Base-by-base conservation (phyloP, 2,888 invertebrate species). In the Acleris literana region DNA sequence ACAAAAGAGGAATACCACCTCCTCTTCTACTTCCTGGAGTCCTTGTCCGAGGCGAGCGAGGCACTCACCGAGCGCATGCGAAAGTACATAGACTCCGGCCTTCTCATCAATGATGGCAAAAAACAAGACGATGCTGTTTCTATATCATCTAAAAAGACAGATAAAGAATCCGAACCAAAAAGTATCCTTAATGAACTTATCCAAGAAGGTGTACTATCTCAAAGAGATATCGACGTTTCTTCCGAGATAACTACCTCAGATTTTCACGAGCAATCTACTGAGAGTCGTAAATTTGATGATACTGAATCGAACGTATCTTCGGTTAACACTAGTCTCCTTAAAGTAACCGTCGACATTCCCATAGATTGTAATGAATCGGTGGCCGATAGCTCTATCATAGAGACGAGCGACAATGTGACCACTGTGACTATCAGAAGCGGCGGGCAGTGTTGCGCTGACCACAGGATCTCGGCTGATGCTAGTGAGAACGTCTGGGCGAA, bases 1-100 rank as follows among this genome's bases (percentile, higher is more conserved):
- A 90, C 88, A 18, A 90, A 91, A 68, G 91, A 92, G 71, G 93
- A 94, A 72, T 93, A 93, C 71, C 91, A 93, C 72, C 77, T 93
- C 68, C 83, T 94, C 5, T 94, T 94, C 76, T 93, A 93, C 72
- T 93, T 92, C 70, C 78, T 94, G 44, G 92, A 92, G 71, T 90
- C 89, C 5, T 86, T 94, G 5, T 93, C 93, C 0, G 91, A 90
- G 78, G 90, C 88, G 9, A 93, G 93, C 68, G 89, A 89, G 70
- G 86, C 89, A 33, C 83, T 93, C 4, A 90, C 91, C 20, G 90
- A 91, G 77, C 86, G 93, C 25, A 90, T 93, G 91, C 84, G 87
- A 63, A 92, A 91, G 76, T 93, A 93, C 63, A 88, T 93, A 18
- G 93, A 93, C 74, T 92, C 93, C 11, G 93, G 93, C n/a, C 76